phyloP scores from a whole-genome alignment of 2,113 vertebrate species.

The Eleginops maclovinus region DNA sequence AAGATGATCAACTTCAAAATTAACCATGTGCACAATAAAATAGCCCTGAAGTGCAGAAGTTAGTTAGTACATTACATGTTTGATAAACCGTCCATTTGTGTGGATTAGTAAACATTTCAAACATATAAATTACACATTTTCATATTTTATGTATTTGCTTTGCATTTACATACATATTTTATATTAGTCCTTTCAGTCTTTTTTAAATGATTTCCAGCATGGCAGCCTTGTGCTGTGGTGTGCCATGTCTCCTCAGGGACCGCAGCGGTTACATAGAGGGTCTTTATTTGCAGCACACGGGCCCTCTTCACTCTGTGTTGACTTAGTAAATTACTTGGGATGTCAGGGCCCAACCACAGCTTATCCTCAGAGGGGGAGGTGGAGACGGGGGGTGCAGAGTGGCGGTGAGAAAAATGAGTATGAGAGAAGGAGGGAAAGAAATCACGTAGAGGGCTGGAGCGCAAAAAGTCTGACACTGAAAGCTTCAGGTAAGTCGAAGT shows the following conservation, averaged over 20 bases:
- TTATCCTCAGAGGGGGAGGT: conserved; percentile 65
- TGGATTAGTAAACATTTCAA: conserved; percentile 4
- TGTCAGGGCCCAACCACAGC: conserved; percentile 80
- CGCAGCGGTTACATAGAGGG: conserved; percentile 64
- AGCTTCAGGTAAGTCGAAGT: conserved; percentile 8
- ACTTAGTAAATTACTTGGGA: conserved; percentile 81
- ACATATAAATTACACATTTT: conserved; percentile 20
- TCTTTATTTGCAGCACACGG: conserved; percentile 79
- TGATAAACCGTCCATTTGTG: conserved; percentile 15
- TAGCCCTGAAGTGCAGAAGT: neutral
- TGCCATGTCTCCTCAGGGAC: conserved; percentile 68
- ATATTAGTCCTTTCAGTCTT: conserved; percentile 29
- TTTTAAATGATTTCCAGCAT: conserved; percentile 55
- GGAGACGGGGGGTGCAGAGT: neutral
- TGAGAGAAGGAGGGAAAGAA: conserved; percentile 27
- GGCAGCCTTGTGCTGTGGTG: conserved; percentile 56
- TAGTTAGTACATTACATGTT: neutral
- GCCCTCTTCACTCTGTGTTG: conserved; percentile 81
- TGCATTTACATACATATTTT: conserved; percentile 30
- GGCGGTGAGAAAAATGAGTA: conserved; percentile 41
- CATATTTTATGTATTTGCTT: conserved; percentile 11
- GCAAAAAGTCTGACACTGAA: conserved; percentile 11
- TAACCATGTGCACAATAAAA: neutral
- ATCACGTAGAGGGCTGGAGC: conserved; percentile 25
- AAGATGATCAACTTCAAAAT: neutral